A percentile compares a stretch with the other conserved stretches of the same genome.
phyloP scores from a whole-genome alignment of 37 sponge, comb jelly and placozoan species.

The Haliclona indistincta region DNA sequence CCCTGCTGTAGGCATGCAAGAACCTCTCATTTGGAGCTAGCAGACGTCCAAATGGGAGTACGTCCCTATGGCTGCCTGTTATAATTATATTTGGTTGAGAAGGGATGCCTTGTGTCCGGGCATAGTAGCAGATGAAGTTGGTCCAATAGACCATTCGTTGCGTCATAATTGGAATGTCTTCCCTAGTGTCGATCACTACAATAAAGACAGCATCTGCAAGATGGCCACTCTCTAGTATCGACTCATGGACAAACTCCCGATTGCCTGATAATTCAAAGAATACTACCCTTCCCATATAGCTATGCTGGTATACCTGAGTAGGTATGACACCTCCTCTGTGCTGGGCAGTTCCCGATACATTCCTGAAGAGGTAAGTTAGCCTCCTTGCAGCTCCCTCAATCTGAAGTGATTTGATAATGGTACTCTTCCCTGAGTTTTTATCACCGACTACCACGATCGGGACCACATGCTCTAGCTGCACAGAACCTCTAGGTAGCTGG shows the following conservation, averaged over 20 bases:
- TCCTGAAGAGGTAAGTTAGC: background rate
- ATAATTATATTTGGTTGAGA: constrained; percentile 10
- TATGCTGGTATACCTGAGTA: constrained; percentile 7
- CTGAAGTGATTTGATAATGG: constrained; percentile 33
- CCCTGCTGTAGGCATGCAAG: background rate
- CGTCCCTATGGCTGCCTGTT: constrained; percentile 9
- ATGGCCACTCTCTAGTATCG: background rate
- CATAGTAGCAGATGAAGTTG: constrained; percentile 10
- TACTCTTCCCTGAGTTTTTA: constrained; percentile 27
- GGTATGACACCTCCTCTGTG: constrained; percentile 23
- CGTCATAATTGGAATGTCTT: background rate
- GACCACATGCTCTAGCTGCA: constrained; percentile 5
- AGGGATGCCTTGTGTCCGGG: background rate
- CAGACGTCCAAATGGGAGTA: background rate
- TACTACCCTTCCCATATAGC: background rate
- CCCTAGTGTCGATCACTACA: constrained; percentile 7
- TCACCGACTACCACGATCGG: constrained; percentile 35
- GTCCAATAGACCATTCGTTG: constrained; percentile 18
- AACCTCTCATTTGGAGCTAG: background rate
- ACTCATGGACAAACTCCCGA: constrained; percentile 3
- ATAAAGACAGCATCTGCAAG: constrained; percentile 22
- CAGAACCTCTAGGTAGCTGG: background rate
- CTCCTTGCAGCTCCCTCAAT: background rate
- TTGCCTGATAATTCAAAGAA: constrained; percentile 19
- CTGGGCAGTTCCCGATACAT: background rate